phyloP scores from a whole-genome alignment of 2,113 vertebrate species.

The Protomyctophum bolini region DNA sequence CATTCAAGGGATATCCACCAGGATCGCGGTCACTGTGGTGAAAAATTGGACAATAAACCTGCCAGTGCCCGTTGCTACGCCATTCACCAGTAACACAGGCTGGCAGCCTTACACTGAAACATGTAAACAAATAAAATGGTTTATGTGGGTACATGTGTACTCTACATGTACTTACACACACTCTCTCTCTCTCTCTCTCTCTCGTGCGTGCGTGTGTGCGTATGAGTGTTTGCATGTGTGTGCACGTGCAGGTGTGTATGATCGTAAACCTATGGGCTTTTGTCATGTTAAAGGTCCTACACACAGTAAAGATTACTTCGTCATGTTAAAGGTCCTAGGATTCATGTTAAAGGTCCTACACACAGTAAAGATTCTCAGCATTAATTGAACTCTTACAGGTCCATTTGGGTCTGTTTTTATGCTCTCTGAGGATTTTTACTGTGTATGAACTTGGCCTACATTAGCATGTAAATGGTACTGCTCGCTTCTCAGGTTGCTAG shows the following conservation, averaged over 20 bases:
- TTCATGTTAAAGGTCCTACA: no score
- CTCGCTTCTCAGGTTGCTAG: slow-evolving; percentile 34
- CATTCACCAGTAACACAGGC: slow-evolving; percentile 29
- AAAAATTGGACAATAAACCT: slow-evolving; percentile 38
- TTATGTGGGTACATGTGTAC: slow-evolving; percentile 1
- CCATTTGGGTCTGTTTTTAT: no score
- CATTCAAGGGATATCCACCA: slow-evolving; percentile 1
- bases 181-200: no score
- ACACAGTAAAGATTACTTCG: slow-evolving; percentile 1
- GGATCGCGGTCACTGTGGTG: slow-evolving; percentile 25
- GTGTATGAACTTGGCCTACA: slow-evolving; percentile 30
- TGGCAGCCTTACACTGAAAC: slow-evolving; percentile 11
- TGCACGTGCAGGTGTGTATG: background rate
- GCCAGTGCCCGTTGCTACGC: slow-evolving; percentile 6
- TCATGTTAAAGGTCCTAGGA: slow-evolving; percentile 27
- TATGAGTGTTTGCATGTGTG: slow-evolving; percentile 5
- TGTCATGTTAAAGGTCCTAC: slow-evolving; percentile 23
- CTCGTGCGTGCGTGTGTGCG: slow-evolving; percentile 2
- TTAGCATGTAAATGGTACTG: slow-evolving; percentile 26
- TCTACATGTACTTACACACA: background rate
- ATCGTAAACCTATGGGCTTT: slow-evolving; percentile 24
- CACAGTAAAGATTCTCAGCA: no score
- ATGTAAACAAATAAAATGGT: slow-evolving; percentile 24
- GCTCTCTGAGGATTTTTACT: no score
- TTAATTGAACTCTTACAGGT: no score